Evolutionary conservation across 2,113 vertebrate species (phyloP).

Genomic region (Corythaeola cristata): DNA sequence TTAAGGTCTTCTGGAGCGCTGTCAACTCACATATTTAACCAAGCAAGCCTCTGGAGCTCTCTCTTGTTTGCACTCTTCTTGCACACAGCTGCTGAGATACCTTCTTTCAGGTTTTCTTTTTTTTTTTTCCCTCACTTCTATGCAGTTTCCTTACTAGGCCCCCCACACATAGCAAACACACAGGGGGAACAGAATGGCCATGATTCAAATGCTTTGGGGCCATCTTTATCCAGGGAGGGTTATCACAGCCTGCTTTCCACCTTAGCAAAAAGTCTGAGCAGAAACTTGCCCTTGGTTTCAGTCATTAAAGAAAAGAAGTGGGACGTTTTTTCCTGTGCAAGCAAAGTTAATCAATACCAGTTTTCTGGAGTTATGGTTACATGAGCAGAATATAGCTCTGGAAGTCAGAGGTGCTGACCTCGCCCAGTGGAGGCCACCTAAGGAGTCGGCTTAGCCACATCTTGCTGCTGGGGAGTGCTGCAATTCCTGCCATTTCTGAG

Average conservation of each 20-base stretch:
- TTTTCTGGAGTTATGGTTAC: background rate
- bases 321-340: background rate
- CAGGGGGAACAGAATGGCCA: background rate
- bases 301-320: background rate
- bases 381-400: background rate
- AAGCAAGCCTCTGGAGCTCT: background rate
- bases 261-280: background rate
- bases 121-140: background rate
- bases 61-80: background rate
- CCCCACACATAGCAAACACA: background rate
- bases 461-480: background rate
- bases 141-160: background rate
- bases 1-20: background rate
- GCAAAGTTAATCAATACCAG: background rate
- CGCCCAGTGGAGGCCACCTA: accelerated
- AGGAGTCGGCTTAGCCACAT: background rate
- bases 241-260: background rate
- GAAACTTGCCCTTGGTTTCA: background rate
- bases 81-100: accelerated
- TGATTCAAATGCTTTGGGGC: background rate
- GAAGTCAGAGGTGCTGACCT: background rate
- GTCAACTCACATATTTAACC: background rate
- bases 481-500: background rate
- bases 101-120: background rate
- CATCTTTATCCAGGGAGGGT: background rate